Evolutionary conservation across 2,888 invertebrate species (phyloP).

Genomic region (Euphydryas editha): DNA sequence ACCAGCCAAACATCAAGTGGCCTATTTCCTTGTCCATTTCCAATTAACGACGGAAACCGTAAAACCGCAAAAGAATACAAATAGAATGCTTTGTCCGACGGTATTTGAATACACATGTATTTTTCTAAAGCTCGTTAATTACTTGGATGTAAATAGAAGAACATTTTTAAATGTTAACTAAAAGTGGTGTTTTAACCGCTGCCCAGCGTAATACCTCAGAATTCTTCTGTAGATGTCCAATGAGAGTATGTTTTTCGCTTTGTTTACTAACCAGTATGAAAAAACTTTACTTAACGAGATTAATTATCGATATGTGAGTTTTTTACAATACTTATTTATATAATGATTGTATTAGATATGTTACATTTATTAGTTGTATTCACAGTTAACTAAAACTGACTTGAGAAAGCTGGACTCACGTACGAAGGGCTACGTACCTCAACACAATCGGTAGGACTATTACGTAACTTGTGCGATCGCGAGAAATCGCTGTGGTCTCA

Average conservation of each 20-base stretch:
- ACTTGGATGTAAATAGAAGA: slow-evolving; percentile 2
- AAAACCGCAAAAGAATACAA: not conserved
- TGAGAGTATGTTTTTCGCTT: slow-evolving; percentile 8
- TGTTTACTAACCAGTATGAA: not conserved
- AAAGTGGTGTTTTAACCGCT: slow-evolving; percentile 12
- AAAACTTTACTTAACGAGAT: not conserved
- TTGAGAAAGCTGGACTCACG: too few relatives aligned
- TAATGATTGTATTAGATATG: too few relatives aligned
- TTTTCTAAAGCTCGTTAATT: not conserved
- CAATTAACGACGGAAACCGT: not conserved
- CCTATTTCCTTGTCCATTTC: not conserved
- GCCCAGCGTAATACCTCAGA: slow-evolving; percentile 1
- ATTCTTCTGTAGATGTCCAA: slow-evolving; percentile 6
- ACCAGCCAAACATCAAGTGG: too few relatives aligned
- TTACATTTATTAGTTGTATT: too few relatives aligned
- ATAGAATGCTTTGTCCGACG: not conserved
- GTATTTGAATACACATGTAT: not conserved
- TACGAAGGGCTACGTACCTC: too few relatives aligned
- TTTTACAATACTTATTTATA: too few relatives aligned
- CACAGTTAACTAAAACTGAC: too few relatives aligned
- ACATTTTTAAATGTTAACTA: slow-evolving; percentile 23
- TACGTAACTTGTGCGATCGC: too few relatives aligned
- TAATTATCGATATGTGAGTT: not conserved
- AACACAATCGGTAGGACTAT: too few relatives aligned
- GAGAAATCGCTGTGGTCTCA: too few relatives aligned